Evolutionary conservation across 2,888 invertebrate species (phyloP), one percentile per base, ranked within the genome.

Genomic region (Ypsolopha scabrella): DNA sequence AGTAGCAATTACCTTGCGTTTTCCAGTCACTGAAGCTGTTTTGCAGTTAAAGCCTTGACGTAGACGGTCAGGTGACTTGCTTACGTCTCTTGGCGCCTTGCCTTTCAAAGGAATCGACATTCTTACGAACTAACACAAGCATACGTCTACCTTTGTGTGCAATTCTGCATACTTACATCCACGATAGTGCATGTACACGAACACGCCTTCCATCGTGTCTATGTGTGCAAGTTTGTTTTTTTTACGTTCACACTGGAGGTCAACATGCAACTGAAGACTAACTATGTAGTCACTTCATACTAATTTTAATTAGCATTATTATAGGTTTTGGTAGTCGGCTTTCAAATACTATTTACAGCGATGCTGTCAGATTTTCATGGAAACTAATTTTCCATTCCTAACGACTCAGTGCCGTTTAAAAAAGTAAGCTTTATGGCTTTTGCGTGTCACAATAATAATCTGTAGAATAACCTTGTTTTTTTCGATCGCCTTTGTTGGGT

Each of bases 61-160:
- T 51, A 64, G 66, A 65, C 72, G 67, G 72, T 80, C 80, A 79
- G 72, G 74, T 80, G 78, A 76, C 76, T 69, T 68, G 72, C 61
- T 73, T 73, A 72, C 71, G 72, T 75, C 69, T 74, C 60, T 62
- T 61, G 63, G 65, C 63, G 63, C 70, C 65, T 75, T 74, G 50
- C 43, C 50, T 50, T 43, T 41, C 69, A 78, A 79, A 72, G 72
- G 69, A 78, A 77, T 75, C 68, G 72, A 50, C 72, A 75, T 78
- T 75, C 75, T 74, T 72, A 60, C 41, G 13, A 35, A 44, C 51
- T 51, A 43, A 11, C 11, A 36, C 37, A 36, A 47, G 47, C 37
- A 14, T 52, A 59, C 24, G 24, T 58, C 58, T 64, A 58, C 58
- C 60, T 62, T 24, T 24, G 70, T 77, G 72, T 74, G 71, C 53